These are phyloP conservation scores for Lagopus leucura DNA, from an alignment of 2,113 vertebrate species.

Conservation along the genomic window DNA sequence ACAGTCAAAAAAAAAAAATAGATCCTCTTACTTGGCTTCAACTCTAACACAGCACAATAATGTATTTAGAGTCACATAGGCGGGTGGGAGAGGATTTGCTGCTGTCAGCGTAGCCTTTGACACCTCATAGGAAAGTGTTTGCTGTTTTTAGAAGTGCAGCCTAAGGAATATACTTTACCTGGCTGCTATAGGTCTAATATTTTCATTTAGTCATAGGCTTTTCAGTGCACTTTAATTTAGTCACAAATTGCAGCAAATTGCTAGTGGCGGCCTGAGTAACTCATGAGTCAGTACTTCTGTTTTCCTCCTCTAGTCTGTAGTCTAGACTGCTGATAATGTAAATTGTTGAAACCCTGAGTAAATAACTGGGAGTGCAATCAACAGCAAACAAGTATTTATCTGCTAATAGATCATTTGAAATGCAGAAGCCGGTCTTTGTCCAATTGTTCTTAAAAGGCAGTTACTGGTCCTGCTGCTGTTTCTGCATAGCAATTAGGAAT, in stretches of 20 bases:
- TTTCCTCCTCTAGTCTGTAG: conserved; percentile 39
- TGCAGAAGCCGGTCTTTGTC: conserved; percentile 46
- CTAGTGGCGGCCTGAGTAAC: conserved; percentile 38
- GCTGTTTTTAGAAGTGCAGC: conserved; percentile 47
- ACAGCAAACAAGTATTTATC: conserved; percentile 39
- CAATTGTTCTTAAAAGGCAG: conserved; percentile 50
- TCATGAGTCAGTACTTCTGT: conserved; percentile 51
- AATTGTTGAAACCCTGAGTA: conserved; percentile 55
- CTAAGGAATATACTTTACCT: conserved; percentile 64
- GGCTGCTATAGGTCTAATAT: conserved; percentile 30
- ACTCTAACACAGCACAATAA: background rate
- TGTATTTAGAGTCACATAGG: conserved; percentile 42
- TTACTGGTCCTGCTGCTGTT: conserved; percentile 52
- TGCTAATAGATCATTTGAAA: conserved; percentile 66
- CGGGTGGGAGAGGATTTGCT: conserved; percentile 48
- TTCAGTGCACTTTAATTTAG: conserved; percentile 39
- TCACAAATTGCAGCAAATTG: conserved; percentile 52
- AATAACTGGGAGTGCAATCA: conserved; percentile 53
- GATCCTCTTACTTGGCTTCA: background rate
- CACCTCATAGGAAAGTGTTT: conserved; percentile 6
- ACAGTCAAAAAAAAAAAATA: background rate
- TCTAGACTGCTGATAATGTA: conserved; percentile 68
- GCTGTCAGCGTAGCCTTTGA: conserved; percentile 63
- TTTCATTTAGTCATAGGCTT: conserved; percentile 54
- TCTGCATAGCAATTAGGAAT: conserved; percentile 50